A percentile compares a stretch with the other conserved stretches of the same genome.
Evolutionary conservation across 2,888 invertebrate genomes (phyloP).

Genomic region (Clistopyga incitator): DNA sequence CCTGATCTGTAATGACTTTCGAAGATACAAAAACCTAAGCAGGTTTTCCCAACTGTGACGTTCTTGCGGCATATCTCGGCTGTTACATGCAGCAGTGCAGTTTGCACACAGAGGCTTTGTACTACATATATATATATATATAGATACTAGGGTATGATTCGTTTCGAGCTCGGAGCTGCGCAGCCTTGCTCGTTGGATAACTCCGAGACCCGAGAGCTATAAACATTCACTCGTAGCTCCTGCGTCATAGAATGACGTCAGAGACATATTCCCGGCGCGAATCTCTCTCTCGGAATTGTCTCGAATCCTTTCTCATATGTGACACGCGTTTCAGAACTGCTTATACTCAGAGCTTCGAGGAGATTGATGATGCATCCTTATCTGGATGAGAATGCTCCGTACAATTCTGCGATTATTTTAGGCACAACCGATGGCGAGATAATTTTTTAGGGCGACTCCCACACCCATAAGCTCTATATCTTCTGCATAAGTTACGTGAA

Average conservation of each 20-base stretch:
- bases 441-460: not conserved
- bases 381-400: not conserved
- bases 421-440: not conserved
- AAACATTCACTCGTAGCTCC: slow-evolving; percentile 55
- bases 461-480: not conserved
- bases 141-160: slow-evolving; percentile 10
- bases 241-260: slow-evolving; percentile 76
- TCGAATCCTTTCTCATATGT: slow-evolving; percentile 25
- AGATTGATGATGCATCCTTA: not conserved
- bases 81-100: not conserved
- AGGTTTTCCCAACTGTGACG: slow-evolving; percentile 26
- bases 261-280: slow-evolving; percentile 65
- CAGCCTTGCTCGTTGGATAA: slow-evolving; percentile 60
- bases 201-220: slow-evolving; percentile 32
- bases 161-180: slow-evolving; percentile 30
- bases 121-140: not conserved
- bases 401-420: not conserved
- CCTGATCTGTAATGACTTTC: slow-evolving; percentile 11
- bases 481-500: not conserved
- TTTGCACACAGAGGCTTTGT: not conserved
- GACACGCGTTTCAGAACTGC: not conserved
- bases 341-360: not conserved
- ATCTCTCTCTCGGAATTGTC: slow-evolving; percentile 64
- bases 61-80: not conserved
- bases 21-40: slow-evolving; percentile 9